Conservation (phyloP, 2,888 invertebrate genomes). For the Syrista parreyssii region DNA sequence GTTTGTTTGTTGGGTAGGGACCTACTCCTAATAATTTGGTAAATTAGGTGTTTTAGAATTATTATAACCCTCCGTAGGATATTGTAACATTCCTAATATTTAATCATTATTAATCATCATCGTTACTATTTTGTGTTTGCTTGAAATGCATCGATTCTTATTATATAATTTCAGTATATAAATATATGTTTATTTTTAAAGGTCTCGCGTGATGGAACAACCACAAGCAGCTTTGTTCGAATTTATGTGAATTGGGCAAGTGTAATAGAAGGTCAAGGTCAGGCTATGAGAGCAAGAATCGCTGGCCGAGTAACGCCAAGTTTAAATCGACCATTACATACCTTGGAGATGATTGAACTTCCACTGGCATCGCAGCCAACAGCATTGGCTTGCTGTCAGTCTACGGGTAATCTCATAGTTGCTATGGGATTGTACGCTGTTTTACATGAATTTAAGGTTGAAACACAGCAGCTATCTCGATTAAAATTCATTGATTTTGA, state of each 20-base stretch:
- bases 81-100: too few relatives aligned
- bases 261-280: slow-evolving; percentile 62
- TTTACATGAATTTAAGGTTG: slow-evolving; percentile 73
- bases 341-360: slow-evolving; percentile 80
- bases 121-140: too few relatives aligned
- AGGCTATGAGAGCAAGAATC: slow-evolving; percentile 76
- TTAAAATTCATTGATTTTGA: slow-evolving; percentile 78
- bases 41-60: too few relatives aligned
- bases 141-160: too few relatives aligned
- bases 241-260: slow-evolving; percentile 81
- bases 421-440: slow-evolving; percentile 66
- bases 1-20: too few relatives aligned
- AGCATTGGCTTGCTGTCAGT: slow-evolving; percentile 74
- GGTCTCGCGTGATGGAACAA: slow-evolving; percentile 46
- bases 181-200: slow-evolving; percentile 47
- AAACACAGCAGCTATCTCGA: slow-evolving; percentile 76
- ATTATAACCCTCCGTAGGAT: too few relatives aligned
- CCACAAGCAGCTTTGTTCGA: slow-evolving; percentile 70
- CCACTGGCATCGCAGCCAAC: slow-evolving; percentile 73
- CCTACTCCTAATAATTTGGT: too few relatives aligned
- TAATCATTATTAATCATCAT: too few relatives aligned
- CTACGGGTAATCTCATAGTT: slow-evolving; percentile 66
- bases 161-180: slow-evolving; percentile 38
- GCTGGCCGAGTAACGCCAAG: slow-evolving; percentile 82
- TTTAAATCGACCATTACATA: slow-evolving; percentile 72